phyloP scores from a whole-genome alignment of 2,113 vertebrate species.

The Todiramphus chloris region DNA sequence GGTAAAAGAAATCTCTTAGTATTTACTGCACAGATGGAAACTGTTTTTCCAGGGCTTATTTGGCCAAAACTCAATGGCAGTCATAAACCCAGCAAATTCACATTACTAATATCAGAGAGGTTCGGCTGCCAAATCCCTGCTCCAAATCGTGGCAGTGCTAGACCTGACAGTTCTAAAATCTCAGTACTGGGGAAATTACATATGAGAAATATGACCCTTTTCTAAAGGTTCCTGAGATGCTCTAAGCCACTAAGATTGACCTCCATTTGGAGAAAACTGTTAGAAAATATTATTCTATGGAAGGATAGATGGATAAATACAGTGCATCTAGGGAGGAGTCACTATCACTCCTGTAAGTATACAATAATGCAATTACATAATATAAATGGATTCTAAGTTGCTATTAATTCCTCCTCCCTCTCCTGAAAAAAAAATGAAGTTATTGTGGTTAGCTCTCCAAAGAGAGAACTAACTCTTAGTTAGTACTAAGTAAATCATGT shows the following conservation, averaged over 20 bases:
- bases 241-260: not conserved
- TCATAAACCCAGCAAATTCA: not conserved
- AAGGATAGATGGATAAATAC: not conserved
- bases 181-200: not conserved
- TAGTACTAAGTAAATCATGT: not conserved
- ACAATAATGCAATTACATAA: not conserved
- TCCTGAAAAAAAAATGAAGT: not conserved
- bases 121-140: not conserved
- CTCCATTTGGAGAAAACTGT: not conserved
- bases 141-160: not conserved
- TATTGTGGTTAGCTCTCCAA: not conserved
- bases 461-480: not conserved
- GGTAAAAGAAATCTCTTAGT: not conserved
- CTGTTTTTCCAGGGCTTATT: not conserved
- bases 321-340: not conserved
- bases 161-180: not conserved
- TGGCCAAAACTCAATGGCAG: not conserved
- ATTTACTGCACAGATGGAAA: not conserved
- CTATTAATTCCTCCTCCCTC: not conserved
- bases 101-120: not conserved
- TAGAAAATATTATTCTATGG: not conserved
- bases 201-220: not conserved
- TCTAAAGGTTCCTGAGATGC: not conserved
- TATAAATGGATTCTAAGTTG: not conserved
- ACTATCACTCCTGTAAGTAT: not conserved